These are phyloP conservation scores for Poeciliopsis turneri DNA, from an alignment of 2,797 vertebrate species.

Conservation along the genomic window DNA sequence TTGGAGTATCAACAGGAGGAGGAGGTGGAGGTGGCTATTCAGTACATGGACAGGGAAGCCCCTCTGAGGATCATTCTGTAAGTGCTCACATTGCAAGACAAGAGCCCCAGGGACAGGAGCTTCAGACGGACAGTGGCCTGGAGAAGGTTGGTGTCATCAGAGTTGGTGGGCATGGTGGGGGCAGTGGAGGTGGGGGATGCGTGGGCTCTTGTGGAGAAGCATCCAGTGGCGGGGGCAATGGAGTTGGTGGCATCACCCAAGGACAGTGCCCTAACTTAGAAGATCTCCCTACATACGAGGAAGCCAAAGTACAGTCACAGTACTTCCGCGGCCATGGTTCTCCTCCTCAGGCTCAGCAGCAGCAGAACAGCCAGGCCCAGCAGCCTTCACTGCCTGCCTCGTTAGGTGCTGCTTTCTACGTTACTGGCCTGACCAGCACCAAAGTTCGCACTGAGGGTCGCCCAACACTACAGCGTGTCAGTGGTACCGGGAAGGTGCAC, in stretches of 20 bases:
- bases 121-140: constrained; percentile 93
- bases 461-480: constrained; percentile 90
- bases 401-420: constrained; percentile 92
- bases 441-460: constrained; percentile 94
- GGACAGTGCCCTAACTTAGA: constrained; percentile 85
- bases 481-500: constrained; percentile 89
- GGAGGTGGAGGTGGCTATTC: constrained; percentile 58
- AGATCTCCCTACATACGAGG: constrained; percentile 96
- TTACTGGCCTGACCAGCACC: constrained; percentile 85
- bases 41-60: constrained; percentile 72
- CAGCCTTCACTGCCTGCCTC: constrained; percentile 58
- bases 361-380: constrained; percentile 75
- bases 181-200: constrained; percentile 83
- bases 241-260: constrained; percentile 75
- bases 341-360: constrained; percentile 71
- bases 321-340: constrained; percentile 89
- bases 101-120: constrained; percentile 98
- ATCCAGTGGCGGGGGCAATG: constrained; percentile 71
- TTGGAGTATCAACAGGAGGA: constrained; percentile 40
- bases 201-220: constrained; percentile 59
- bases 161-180: constrained; percentile 75
- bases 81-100: constrained; percentile 94
- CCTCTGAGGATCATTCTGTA: constrained; percentile 86
- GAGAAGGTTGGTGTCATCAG: constrained; percentile 88
- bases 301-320: constrained; percentile 98